Evolutionary conservation across 2,113 vertebrate genomes (phyloP).

Genomic region (Pluvianellus socialis): DNA sequence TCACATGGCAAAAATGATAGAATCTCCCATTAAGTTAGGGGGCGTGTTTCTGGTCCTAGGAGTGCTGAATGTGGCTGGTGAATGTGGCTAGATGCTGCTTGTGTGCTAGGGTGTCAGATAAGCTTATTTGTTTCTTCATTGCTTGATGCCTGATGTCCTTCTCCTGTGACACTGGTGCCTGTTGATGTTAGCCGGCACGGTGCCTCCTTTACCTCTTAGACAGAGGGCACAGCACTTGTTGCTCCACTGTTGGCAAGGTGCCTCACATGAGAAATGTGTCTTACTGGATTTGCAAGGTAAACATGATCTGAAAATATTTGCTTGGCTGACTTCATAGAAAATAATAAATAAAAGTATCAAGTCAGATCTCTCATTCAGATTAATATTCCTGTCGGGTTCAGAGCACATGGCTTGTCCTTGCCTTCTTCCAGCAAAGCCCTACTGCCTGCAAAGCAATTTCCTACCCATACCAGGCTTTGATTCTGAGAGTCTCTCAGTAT

Average conservation of each 20-base stretch:
- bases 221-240: not conserved
- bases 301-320: not conserved
- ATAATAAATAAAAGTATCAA: not conserved
- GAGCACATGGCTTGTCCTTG: not conserved
- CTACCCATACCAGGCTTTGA: accelerated
- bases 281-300: not conserved
- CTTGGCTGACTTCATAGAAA: not conserved
- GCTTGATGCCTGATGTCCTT: not conserved
- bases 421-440: not conserved
- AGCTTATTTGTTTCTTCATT: not conserved
- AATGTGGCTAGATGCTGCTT: not conserved
- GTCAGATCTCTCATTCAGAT: not conserved
- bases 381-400: not conserved
- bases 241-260: not conserved
- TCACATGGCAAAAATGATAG: not conserved
- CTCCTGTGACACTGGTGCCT: not conserved
- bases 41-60: not conserved
- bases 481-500: not conserved
- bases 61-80: not conserved
- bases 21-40: not conserved
- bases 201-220: not conserved
- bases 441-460: not conserved
- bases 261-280: not conserved
- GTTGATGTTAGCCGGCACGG: not conserved
- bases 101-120: not conserved